Evolutionary conservation across 2,113 vertebrate genomes (phyloP).

Genomic region (Oophaga pumilio): DNA sequence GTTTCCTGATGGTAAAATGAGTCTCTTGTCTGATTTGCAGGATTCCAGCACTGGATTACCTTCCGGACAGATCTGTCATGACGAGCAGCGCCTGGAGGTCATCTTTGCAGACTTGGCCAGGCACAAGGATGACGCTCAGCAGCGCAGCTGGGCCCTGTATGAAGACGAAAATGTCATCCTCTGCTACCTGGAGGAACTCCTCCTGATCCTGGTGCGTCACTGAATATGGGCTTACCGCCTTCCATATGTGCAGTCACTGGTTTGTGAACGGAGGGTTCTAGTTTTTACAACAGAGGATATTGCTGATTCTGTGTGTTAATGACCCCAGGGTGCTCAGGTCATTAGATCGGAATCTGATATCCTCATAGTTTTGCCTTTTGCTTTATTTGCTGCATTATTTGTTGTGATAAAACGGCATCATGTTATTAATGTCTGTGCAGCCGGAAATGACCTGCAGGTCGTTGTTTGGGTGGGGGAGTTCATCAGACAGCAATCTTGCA

Average conservation of each 20-base stretch:
- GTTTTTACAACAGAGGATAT: too few relatives aligned
- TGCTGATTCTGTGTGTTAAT: too few relatives aligned
- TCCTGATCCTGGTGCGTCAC: constrained; percentile 88
- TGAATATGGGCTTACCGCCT: neutral
- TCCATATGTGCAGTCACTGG: neutral
- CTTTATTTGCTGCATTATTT: too few relatives aligned
- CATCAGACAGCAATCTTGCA: too few relatives aligned
- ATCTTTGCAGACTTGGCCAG: constrained; percentile 91
- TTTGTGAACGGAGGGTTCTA: too few relatives aligned
- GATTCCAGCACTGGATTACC: constrained; percentile 83
- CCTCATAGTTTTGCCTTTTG: too few relatives aligned
- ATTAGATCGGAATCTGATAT: too few relatives aligned
- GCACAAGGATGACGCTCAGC: constrained; percentile 92
- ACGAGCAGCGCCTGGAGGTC: constrained; percentile 93
- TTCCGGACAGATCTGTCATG: constrained; percentile 91
- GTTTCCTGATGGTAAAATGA: constrained; percentile 2
- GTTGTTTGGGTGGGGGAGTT: too few relatives aligned
- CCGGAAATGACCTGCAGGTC: neutral
- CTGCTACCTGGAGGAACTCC: constrained; percentile 82
- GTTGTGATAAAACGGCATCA: too few relatives aligned
- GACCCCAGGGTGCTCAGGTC: too few relatives aligned
- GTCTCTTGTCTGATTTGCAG: constrained; percentile 65
- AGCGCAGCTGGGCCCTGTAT: constrained; percentile 87
- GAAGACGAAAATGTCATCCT: constrained; percentile 80
- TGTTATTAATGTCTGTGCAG: too few relatives aligned